Evolutionary conservation across 2,888 invertebrate species (phyloP), one percentile per base, ranked within the genome.

Genomic region (Lampropteryx suffumata): DNA sequence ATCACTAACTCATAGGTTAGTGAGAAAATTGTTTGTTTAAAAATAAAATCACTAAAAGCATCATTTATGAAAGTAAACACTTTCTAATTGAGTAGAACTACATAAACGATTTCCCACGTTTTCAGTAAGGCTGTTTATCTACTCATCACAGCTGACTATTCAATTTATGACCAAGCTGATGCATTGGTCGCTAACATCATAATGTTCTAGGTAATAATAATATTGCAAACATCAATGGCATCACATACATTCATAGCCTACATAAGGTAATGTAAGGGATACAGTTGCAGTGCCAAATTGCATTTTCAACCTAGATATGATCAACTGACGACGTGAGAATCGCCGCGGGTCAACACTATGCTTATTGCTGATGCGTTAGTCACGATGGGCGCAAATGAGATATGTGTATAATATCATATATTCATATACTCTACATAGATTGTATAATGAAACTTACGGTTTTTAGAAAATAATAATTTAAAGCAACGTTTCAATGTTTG

Each of bases 311-410:
- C 69, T 60, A 73, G 70, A 74, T 73, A 69, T 54, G 61, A 68
- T 71, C 63, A 59, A 4, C 17, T 4, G 17, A 67, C 64, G 61
- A 66, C 75, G 78, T 79, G 79, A 70, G 80, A 79, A 73, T 61
- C 47, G 65, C 69, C 60, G 54, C 64, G 58, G 73, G 74, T 73
- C 61, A 69, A 46, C 61, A 57, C 54, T 57, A 61, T 61, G 63
- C 64, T 75, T n/a, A n/a, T n/a, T n/a, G n/a, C n/a, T n/a, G 72
- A 79, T 71, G 69, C 62, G 65, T 59, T 44, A 62, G 66, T 73
- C 78, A 78, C 76, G 78, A 71, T 57, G 56, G 33, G 26, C 28
- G 40, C 40, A 35, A 32, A 33, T 47, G 28, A 35, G 42, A 17
- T 17, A 17, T 17, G 17, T 3, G 21, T 44, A 28, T 44, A 43